A percentile compares a stretch with the other conserved stretches of the same genome.
Evolutionary conservation across 1,140 invertebrate genomes (phyloP).

Genomic region (Mamestra configurata): DNA sequence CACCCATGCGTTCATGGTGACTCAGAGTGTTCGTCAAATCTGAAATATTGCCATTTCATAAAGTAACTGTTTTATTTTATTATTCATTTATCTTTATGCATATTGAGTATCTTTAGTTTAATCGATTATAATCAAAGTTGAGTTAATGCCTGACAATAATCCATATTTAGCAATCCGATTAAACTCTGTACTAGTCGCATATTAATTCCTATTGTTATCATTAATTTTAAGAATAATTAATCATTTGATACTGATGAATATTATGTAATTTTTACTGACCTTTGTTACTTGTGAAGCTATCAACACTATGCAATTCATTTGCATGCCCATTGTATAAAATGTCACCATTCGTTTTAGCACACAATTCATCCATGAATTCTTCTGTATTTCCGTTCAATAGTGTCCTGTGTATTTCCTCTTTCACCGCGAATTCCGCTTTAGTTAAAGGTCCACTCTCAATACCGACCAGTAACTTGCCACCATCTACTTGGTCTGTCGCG

Average conservation of each 20-base stretch:
- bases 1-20: conserved; percentile 88
- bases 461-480: conserved; percentile 66
- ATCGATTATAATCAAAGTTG: conserved; percentile 16
- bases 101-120: neutral
- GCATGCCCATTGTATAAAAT: conserved; percentile 51
- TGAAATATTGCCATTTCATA: conserved; percentile 45
- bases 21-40: conserved; percentile 76
- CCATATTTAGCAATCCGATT: neutral
- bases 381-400: conserved; percentile 69
- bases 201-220: neutral
- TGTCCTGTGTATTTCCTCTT: conserved; percentile 83
- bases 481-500: conserved; percentile 51
- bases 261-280: neutral
- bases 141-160: neutral
- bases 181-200: neutral
- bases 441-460: conserved; percentile 78
- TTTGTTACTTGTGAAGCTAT: conserved; percentile 50
- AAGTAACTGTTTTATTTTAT: neutral
- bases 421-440: conserved; percentile 81
- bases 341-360: conserved; percentile 51
- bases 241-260: neutral
- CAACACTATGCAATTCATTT: conserved; percentile 47
- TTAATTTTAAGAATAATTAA: conserved; percentile 1
- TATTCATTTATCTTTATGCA: neutral
- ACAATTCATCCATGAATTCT: conserved; percentile 45